phyloP scores from a whole-genome alignment of 2,888 invertebrate genomes.

The Hirtodrosophila alboralis region DNA sequence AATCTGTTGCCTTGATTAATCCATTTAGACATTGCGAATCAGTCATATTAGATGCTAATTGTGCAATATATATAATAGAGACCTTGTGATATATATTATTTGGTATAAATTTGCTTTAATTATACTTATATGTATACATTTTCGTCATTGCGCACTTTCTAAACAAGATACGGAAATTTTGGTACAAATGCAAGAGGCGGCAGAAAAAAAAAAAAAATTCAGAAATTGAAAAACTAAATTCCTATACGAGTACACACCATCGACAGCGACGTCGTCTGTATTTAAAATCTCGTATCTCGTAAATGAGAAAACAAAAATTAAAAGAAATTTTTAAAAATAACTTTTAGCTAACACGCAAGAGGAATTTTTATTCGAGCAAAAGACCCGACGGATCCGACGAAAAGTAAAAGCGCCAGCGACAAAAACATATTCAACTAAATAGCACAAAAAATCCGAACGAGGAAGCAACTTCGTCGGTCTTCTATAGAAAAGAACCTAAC shows the following conservation, averaged over 20 bases:
- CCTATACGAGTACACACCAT: slow-evolving; percentile 26
- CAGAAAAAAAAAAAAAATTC: slow-evolving; percentile 7
- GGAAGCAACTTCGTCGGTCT: slow-evolving; percentile 49
- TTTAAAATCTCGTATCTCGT: slow-evolving; percentile 69
- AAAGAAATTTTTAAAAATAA: slow-evolving; percentile 82
- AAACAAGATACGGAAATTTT: slow-evolving; percentile 41
- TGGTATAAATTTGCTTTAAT: slow-evolving; percentile 1
- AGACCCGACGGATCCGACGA: slow-evolving; percentile 51
- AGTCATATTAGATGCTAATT: background rate
- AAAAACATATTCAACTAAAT: slow-evolving; percentile 62
- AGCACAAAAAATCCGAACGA: slow-evolving; percentile 49
- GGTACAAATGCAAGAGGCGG: slow-evolving; percentile 30
- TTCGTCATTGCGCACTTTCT: slow-evolving; percentile 23
- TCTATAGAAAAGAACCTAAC: slow-evolving; percentile 31
- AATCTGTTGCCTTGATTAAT: too few relatives aligned
- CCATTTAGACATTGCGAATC: too few relatives aligned
- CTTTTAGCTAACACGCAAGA: slow-evolving; percentile 84
- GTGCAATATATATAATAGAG: background rate
- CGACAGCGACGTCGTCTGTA: slow-evolving; percentile 49
- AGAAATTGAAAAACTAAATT: slow-evolving; percentile 40
- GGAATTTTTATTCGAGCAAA: slow-evolving; percentile 79
- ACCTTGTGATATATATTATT: slow-evolving; percentile 2
- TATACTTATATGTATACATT: slow-evolving; percentile 5
- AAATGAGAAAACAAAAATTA: slow-evolving; percentile 66
- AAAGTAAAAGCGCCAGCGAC: slow-evolving; percentile 66